Evolutionary conservation across 1,140 invertebrate species (phyloP).

Genomic region (Trinorchestia longiramus): DNA sequence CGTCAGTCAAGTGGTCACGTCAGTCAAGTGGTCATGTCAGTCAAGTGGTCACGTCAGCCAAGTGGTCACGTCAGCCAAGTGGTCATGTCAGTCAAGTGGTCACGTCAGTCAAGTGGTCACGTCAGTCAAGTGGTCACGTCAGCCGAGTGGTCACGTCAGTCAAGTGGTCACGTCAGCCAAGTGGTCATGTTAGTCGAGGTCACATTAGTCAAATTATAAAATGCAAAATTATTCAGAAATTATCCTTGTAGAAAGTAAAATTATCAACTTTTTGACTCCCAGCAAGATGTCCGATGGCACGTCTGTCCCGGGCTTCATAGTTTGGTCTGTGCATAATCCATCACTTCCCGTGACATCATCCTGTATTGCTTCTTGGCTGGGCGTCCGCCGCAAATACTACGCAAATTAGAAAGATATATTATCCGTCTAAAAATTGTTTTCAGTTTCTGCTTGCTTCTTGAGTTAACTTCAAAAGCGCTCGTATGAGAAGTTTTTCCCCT

Average conservation of each 20-base stretch:
- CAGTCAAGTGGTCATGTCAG: too few relatives aligned
- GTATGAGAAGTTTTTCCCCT: background rate
- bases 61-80: too few relatives aligned
- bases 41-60: too few relatives aligned
- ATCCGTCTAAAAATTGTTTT: too few relatives aligned
- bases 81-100: too few relatives aligned
- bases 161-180: too few relatives aligned
- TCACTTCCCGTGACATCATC: background rate
- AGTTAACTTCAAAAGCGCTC: background rate
- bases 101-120: too few relatives aligned
- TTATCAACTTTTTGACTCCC: background rate
- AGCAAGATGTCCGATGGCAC: background rate
- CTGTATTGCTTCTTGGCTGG: background rate
- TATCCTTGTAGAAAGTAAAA: background rate
- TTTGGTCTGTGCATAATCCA: background rate
- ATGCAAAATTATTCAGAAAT: background rate
- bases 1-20: too few relatives aligned
- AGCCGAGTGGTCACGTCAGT: too few relatives aligned
- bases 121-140: too few relatives aligned
- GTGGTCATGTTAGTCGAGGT: too few relatives aligned
- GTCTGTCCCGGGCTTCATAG: background rate
- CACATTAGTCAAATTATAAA: background rate
- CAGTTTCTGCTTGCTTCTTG: too few relatives aligned
- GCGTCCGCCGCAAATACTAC: background rate
- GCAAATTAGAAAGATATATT: background rate